A percentile compares a stretch with the other conserved stretches of the same genome.
Evolutionary conservation across 2,888 invertebrate genomes (phyloP).

Genomic region (Mongoloraphidia duomilia): DNA sequence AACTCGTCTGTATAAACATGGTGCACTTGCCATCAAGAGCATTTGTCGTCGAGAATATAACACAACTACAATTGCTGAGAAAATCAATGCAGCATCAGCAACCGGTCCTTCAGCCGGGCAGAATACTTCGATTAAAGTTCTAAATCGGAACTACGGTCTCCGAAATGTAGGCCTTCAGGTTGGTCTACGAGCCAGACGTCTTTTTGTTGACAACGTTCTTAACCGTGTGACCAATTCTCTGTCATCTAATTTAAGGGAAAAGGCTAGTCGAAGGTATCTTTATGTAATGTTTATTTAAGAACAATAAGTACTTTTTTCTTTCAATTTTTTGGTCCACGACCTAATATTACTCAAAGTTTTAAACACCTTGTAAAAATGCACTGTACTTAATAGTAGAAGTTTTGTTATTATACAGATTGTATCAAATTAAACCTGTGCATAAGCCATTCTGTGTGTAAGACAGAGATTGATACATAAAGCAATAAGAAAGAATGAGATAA

Average conservation of each 20-base stretch:
- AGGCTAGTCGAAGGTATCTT: slow-evolving; percentile 40
- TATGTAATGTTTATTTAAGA: too few relatives aligned
- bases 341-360: neutral
- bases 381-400: neutral
- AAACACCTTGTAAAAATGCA: neutral
- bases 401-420: neutral
- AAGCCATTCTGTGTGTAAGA: too few relatives aligned
- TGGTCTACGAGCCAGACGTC: slow-evolving; percentile 45
- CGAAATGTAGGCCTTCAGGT: slow-evolving; percentile 35
- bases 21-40: slow-evolving; percentile 37
- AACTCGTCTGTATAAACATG: slow-evolving; percentile 42
- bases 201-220: slow-evolving; percentile 54
- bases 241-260: slow-evolving; percentile 44
- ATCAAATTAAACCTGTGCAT: too few relatives aligned
- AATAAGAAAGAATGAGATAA: too few relatives aligned
- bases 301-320: neutral
- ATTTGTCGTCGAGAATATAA: slow-evolving; percentile 36
- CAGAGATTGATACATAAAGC: too few relatives aligned
- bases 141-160: slow-evolving; percentile 24
- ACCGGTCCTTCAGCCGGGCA: slow-evolving; percentile 16
- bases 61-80: slow-evolving; percentile 31
- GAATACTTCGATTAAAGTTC: slow-evolving; percentile 14
- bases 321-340: neutral
- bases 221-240: slow-evolving; percentile 52
- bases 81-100: slow-evolving; percentile 22